These are phyloP conservation scores for Tachina fera DNA, from an alignment of 2,888 invertebrate genomes.

Conservation along the genomic window DNA sequence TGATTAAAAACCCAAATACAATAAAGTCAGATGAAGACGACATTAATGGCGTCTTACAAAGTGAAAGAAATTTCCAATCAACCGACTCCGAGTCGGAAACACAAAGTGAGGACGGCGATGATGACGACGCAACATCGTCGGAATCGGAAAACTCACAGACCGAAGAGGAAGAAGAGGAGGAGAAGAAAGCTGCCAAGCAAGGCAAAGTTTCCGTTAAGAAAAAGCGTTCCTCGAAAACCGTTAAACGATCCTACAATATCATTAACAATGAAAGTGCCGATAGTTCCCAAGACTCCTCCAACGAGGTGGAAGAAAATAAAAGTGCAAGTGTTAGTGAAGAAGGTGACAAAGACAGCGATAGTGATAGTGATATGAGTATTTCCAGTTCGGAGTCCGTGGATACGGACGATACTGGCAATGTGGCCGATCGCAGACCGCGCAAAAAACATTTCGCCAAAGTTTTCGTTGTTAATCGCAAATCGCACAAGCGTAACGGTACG, in stretches of 20 bases:
- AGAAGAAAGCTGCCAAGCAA: conserved; percentile 1
- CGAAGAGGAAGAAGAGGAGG: conserved; percentile 24
- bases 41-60: conserved; percentile 82
- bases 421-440: conserved; percentile 84
- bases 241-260: conserved; percentile 59
- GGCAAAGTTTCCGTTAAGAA: conserved; percentile 31
- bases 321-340: conserved; percentile 69
- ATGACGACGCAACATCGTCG: conserved; percentile 46
- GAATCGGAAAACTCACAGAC: conserved; percentile 27
- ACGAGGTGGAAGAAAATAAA: conserved; percentile 79
- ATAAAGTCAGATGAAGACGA: conserved; percentile 27
- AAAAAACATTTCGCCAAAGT: conserved; percentile 86
- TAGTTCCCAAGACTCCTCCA: conserved; percentile 58
- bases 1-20: conserved; percentile 49
- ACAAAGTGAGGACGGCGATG: conserved; percentile 78
- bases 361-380: conserved; percentile 75
- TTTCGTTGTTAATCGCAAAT: conserved; percentile 86
- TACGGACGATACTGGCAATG: conserved; percentile 85
- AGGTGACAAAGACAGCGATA: conserved; percentile 57
- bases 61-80: conserved; percentile 85
- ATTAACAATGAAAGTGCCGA: conserved; percentile 17
- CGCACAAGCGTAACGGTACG: conserved; percentile 53
- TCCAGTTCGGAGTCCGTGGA: conserved; percentile 83
- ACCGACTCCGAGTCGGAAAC: conserved; percentile 81
- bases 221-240: conserved; percentile 39